These are phyloP conservation scores for Drosophila arawakana DNA, from an alignment of 1,140 invertebrate genomes.

Conservation along the genomic window DNA sequence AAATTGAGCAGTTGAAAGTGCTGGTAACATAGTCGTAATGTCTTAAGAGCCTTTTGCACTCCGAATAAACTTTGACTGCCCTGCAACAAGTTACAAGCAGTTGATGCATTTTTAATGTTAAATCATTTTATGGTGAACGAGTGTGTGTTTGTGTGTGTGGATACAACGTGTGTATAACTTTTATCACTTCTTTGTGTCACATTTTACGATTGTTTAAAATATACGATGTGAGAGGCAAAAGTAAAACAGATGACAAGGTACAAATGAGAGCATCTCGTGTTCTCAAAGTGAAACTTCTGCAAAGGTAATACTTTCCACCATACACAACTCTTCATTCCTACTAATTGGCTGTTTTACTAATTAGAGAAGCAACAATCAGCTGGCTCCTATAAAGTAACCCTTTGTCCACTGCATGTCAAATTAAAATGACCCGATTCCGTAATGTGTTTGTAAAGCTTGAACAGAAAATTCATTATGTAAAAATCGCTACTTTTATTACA, in stretches of 20 bases:
- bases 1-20: slow-evolving; percentile 14
- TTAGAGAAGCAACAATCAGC: slow-evolving; percentile 12
- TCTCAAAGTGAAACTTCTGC: not conserved
- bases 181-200: slow-evolving; percentile 72
- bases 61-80: slow-evolving; percentile 12
- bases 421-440: not conserved
- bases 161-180: slow-evolving; percentile 36
- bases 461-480: slow-evolving; percentile 46
- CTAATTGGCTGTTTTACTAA: slow-evolving; percentile 6
- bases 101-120: slow-evolving; percentile 76
- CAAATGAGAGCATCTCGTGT: not conserved
- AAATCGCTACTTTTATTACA: slow-evolving; percentile 56
- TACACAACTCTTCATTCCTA: not conserved
- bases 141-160: slow-evolving; percentile 15
- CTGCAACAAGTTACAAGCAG: slow-evolving; percentile 13
- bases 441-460: not conserved
- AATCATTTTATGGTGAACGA: slow-evolving; percentile 29
- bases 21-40: slow-evolving; percentile 15
- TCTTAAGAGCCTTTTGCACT: slow-evolving; percentile 11
- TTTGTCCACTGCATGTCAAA: slow-evolving; percentile 2
- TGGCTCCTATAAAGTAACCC: slow-evolving; percentile 6
- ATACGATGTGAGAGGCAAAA: slow-evolving; percentile 15
- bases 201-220: slow-evolving; percentile 68
- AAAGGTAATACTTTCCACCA: not conserved
- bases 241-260: slow-evolving; percentile 1